A percentile compares a stretch with the other conserved stretches of the same genome.
Conservation (phyloP, 2,113 vertebrate genomes). For the Formicarius rufipectus region DNA sequence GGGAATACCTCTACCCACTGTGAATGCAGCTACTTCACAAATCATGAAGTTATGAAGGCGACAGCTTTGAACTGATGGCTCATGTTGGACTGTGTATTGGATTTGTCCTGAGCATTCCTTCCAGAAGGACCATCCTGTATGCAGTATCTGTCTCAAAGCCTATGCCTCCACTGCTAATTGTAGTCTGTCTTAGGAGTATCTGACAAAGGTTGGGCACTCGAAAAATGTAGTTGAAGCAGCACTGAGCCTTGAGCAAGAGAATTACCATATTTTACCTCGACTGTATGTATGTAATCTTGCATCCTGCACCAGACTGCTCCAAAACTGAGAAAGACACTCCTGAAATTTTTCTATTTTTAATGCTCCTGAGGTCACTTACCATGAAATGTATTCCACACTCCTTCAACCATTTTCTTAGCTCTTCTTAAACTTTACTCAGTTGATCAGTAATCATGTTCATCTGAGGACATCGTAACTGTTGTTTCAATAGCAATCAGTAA, state of each 20-base stretch:
- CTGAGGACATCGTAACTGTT: neutral
- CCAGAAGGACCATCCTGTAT: neutral
- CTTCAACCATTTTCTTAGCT: neutral
- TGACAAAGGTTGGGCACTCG: neutral
- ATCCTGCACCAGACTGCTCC: neutral
- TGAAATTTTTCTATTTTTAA: neutral
- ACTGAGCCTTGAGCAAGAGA: neutral
- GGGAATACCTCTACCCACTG: neutral
- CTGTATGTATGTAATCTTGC: neutral
- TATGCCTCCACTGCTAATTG: neutral
- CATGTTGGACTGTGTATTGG: neutral
- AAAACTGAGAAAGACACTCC: neutral
- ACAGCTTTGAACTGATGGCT: neutral
- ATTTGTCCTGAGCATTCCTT: neutral
- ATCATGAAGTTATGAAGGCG: neutral
- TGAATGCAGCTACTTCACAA: neutral
- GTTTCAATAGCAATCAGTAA: neutral
- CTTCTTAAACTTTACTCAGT: neutral
- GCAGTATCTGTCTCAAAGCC: neutral
- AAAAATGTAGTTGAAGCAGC: neutral
- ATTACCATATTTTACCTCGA: neutral
- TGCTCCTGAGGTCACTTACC: neutral
- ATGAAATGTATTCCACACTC: neutral
- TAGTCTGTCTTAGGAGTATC: neutral
- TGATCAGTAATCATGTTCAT: neutral